Evolutionary conservation across 2,888 invertebrate genomes (phyloP), one percentile per base, ranked within the genome.

Genomic region (Cryptus armator): DNA sequence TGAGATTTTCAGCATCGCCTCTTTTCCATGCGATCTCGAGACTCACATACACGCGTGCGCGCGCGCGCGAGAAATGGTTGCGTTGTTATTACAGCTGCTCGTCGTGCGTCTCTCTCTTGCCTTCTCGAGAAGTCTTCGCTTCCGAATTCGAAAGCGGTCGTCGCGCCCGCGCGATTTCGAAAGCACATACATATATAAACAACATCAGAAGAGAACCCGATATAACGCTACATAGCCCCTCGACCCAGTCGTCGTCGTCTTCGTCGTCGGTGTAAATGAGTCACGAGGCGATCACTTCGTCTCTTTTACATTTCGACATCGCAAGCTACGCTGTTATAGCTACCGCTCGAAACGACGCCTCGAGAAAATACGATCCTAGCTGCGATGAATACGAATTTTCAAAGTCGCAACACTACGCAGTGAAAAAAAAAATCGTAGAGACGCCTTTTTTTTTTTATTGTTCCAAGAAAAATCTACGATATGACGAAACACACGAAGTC

Each of bases 81-180:
- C 46, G 24, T 70, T 37, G 29, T 62, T 62, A 43, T 68, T 51
- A 29, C 71, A 71, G 66, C 76, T 66, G 66, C 59, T 46, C 19
- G 24, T 44, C 72, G 43, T 59, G 43, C 56, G 7, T 77, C 56
- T 16, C n/a, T 53, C 46, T 75, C 51, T 9, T 19, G 12, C 6
- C 44, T 32, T 77, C 44, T 16, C n/a, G 43, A 29, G 53, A 12
- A 29, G 48, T 48, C 37, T 66, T 53, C 53, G 62, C 37, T 78
- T 70, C 78, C 59, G 48, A 78, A 78, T 78, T 70, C 70, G 78
- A 78, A 62, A 70, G 56, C 56, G 56, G 67, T 77, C 77, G 67
- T 59, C 59, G 44, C 62, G 62, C 46, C 74, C 74, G 16, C 46
- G 24, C 74, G 46, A 78, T 78, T 70, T 70, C 70, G 48, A 48